Conservation (phyloP, 2,888 invertebrate species). For the Sphaeridia pumilis region DNA sequence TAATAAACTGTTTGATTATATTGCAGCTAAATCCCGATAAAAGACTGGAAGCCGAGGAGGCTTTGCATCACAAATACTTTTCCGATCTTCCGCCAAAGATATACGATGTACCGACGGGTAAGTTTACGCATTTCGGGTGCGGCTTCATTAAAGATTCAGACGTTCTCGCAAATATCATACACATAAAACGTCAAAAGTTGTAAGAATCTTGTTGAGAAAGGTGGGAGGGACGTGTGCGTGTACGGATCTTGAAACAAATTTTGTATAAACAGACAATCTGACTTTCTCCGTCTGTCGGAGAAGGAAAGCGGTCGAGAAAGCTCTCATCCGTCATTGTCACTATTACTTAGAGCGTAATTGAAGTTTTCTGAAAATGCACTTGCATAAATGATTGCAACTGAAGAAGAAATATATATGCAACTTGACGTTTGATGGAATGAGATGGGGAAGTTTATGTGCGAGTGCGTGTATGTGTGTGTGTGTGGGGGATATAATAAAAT, state of each 20-base stretch:
- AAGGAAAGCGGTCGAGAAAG: too few relatives aligned
- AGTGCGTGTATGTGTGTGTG: not conserved
- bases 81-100: conserved; percentile 76
- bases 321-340: conserved; percentile 27
- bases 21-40: conserved; percentile 68
- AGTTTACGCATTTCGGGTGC: too few relatives aligned
- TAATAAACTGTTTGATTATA: not conserved
- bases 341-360: conserved; percentile 15
- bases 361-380: not conserved
- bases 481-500: not conserved
- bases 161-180: too few relatives aligned
- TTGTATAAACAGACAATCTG: too few relatives aligned
- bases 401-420: not conserved
- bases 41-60: conserved; percentile 74
- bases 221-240: too few relatives aligned
- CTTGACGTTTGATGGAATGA: conserved; percentile 1
- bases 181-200: too few relatives aligned
- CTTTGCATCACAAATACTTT: conserved; percentile 83
- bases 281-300: too few relatives aligned
- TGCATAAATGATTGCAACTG: not conserved
- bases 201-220: too few relatives aligned
- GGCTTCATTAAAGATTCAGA: too few relatives aligned
- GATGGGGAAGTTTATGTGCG: not conserved
- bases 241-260: too few relatives aligned
- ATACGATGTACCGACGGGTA: conserved; percentile 84